Percentiles rank a stretch among this genome's conserved stretches.
Evolutionary conservation across 2,113 vertebrate species (phyloP).

Genomic region (Pleuronectes platessa): DNA sequence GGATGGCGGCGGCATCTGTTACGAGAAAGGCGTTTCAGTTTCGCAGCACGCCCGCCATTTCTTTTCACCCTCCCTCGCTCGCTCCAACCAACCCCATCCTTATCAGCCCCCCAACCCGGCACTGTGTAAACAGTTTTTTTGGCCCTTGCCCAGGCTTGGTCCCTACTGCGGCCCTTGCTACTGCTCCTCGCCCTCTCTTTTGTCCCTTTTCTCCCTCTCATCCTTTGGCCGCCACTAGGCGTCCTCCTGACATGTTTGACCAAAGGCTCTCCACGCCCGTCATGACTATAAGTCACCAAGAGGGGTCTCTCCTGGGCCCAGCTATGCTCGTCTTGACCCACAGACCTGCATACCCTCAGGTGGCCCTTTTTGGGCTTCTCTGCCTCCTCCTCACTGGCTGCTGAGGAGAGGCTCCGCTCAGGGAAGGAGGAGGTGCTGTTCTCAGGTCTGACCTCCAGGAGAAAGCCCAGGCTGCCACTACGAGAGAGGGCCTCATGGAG

Average conservation of each 20-base stretch:
- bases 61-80: conserved; percentile 77
- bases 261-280: conserved; percentile 81
- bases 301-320: conserved; percentile 86
- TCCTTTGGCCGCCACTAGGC: conserved; percentile 51
- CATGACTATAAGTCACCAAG: conserved; percentile 85
- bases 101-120: conserved; percentile 47
- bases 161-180: conserved; percentile 62
- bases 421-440: conserved; percentile 58
- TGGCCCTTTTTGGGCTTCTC: conserved; percentile 54
- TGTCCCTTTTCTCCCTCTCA: conserved; percentile 67
- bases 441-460: conserved; percentile 77
- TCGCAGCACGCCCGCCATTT: conserved; percentile 78
- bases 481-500: conserved; percentile 59
- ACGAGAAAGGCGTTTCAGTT: conserved; percentile 81
- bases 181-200: conserved; percentile 63
- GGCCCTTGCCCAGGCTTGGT: conserved; percentile 38
- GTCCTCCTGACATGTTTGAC: conserved; percentile 71
- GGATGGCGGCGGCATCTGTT: conserved; percentile 84
- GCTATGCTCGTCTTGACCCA: conserved; percentile 79
- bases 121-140: conserved; percentile 51
- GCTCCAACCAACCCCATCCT: conserved; percentile 60
- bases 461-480: conserved; percentile 73
- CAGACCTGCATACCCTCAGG: conserved; percentile 81
- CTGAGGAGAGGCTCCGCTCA: conserved; percentile 32
- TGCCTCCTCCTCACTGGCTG: conserved; percentile 18